Evolutionary conservation across 2,113 vertebrate species (phyloP).

Genomic region (Illadopsis cleaveri): DNA sequence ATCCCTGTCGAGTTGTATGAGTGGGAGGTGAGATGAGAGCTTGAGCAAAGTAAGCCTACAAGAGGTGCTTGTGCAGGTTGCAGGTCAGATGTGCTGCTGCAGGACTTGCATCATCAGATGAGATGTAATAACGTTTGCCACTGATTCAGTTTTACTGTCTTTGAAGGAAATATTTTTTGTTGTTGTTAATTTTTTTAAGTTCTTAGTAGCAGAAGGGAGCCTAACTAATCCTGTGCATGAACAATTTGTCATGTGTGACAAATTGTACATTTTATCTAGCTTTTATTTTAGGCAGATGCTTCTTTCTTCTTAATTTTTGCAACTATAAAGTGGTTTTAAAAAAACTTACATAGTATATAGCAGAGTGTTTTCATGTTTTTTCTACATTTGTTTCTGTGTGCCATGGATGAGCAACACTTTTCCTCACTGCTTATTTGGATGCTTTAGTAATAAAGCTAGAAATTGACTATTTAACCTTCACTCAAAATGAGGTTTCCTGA

Average conservation of each 20-base stretch:
- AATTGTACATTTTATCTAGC: neutral
- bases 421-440: neutral
- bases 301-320: neutral
- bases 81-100: neutral
- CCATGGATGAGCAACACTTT: neutral
- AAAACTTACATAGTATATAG: neutral
- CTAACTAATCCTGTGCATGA: neutral
- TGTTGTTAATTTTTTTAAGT: neutral
- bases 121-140: neutral
- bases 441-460: neutral
- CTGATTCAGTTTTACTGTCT: neutral
- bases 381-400: neutral
- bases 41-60: neutral
- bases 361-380: accelerated
- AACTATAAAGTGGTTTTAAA: neutral
- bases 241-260: neutral
- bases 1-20: neutral
- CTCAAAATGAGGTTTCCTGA: neutral
- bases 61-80: neutral
- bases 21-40: neutral
- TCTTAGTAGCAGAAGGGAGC: neutral
- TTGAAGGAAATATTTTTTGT: neutral
- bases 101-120: neutral
- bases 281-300: neutral
- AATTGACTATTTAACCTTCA: neutral